These are phyloP conservation scores for Larimichthys crocea DNA, from an alignment of 2,113 vertebrate genomes.

Conservation along the genomic window DNA sequence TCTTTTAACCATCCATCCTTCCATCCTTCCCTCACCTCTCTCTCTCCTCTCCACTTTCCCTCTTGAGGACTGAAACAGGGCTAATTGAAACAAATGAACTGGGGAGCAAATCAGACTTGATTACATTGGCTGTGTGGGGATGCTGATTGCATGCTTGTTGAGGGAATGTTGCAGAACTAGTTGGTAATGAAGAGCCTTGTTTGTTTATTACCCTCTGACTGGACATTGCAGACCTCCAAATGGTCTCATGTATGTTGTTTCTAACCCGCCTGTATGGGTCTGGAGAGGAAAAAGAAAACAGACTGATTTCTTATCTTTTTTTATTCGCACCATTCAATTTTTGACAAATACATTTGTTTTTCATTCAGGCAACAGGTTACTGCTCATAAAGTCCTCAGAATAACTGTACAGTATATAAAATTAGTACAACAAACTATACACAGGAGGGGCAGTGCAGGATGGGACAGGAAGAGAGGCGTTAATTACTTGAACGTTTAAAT, in stretches of 20 bases:
- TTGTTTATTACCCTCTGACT: slow-evolving; percentile 58
- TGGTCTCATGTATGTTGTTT: background rate
- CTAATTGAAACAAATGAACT: slow-evolving; percentile 84
- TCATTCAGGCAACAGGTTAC: slow-evolving; percentile 68
- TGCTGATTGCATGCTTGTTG: slow-evolving; percentile 72
- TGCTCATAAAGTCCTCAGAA: slow-evolving; percentile 72
- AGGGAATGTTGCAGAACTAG: slow-evolving; percentile 55
- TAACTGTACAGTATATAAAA: slow-evolving; percentile 85
- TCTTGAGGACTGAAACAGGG: slow-evolving; percentile 71
- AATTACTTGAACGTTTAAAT: slow-evolving; percentile 54
- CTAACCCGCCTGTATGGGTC: background rate
- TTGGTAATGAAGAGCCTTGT: slow-evolving; percentile 63
- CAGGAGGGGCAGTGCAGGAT: slow-evolving; percentile 50
- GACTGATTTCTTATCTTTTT: slow-evolving; percentile 46
- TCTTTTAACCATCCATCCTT: slow-evolving; percentile 29
- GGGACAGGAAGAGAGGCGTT: slow-evolving; percentile 35
- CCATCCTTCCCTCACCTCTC: slow-evolving; percentile 22
- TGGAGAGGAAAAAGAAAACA: background rate
- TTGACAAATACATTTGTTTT: slow-evolving; percentile 71
- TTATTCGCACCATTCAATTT: slow-evolving; percentile 69
- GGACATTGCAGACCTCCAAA: slow-evolving; percentile 31
- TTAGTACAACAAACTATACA: slow-evolving; percentile 80
- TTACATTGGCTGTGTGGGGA: slow-evolving; percentile 67
- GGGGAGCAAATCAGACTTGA: slow-evolving; percentile 75
- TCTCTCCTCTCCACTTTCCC: slow-evolving; percentile 38